Evolutionary conservation across 2,113 vertebrate genomes (phyloP).

Genomic region (Neofelis nebulosa): DNA sequence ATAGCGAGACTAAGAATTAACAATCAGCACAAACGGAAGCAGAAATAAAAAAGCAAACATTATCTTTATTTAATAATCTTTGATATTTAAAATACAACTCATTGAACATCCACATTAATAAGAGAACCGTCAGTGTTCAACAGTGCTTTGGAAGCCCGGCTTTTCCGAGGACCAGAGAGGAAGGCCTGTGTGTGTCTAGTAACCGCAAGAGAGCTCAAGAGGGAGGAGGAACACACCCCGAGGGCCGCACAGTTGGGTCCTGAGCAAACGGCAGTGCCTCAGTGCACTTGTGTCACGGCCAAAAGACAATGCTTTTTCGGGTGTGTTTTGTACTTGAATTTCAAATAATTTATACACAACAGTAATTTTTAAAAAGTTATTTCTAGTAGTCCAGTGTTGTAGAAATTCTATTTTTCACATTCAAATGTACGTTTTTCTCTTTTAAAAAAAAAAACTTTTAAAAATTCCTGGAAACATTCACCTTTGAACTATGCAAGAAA

Average conservation of each 20-base stretch:
- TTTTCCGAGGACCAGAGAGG: constrained; percentile 52
- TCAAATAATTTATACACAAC: constrained; percentile 76
- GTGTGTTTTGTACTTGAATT: constrained; percentile 50
- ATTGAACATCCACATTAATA: constrained; percentile 66
- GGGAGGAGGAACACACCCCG: neutral
- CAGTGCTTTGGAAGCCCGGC: constrained; percentile 75
- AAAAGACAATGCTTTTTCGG: constrained; percentile 51
- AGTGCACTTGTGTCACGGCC: constrained; percentile 71
- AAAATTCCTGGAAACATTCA: constrained; percentile 65
- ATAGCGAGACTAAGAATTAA: neutral
- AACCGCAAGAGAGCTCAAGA: neutral
- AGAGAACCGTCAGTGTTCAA: constrained; percentile 66
- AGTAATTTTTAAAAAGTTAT: constrained; percentile 64
- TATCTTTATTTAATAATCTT: constrained; percentile 85
- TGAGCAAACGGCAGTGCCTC: constrained; percentile 68
- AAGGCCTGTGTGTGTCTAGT: constrained; percentile 11
- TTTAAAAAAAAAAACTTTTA: constrained; percentile 17
- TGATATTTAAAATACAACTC: constrained; percentile 84
- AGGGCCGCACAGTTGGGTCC: constrained; percentile 40
- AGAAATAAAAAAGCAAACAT: constrained; percentile 79
- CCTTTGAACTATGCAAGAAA: constrained; percentile 53
- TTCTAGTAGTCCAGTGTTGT: constrained; percentile 66
- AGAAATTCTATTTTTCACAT: constrained; percentile 63
- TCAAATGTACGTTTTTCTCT: constrained; percentile 50
- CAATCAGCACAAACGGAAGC: constrained; percentile 35